Percentiles rank a stretch among this genome's conserved stretches.
Evolutionary conservation across 2,797 vertebrate species (phyloP).

Genomic region (Paratrypauchen microcephalus): DNA sequence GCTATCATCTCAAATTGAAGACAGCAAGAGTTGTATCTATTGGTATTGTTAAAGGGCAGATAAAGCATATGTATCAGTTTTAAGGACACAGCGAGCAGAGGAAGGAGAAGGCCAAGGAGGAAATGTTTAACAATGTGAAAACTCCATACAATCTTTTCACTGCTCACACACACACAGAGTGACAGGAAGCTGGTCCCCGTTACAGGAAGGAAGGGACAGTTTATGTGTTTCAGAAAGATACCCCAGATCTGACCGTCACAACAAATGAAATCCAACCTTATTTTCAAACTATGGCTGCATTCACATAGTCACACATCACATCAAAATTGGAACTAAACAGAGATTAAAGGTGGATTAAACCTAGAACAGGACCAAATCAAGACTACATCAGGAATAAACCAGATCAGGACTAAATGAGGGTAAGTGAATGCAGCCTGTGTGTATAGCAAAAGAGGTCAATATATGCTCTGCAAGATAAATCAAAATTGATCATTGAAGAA

Average conservation of each 20-base stretch:
- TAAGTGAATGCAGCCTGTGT: background rate
- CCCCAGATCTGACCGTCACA: slow-evolving; percentile 31
- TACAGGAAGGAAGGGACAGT: slow-evolving; percentile 61
- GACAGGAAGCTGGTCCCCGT: slow-evolving; percentile 50
- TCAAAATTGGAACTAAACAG: background rate
- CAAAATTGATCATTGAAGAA: background rate
- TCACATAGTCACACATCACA: background rate
- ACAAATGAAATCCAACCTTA: slow-evolving; percentile 28
- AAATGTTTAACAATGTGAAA: slow-evolving; percentile 56
- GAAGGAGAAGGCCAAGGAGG: slow-evolving; percentile 54
- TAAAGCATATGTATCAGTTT: slow-evolving; percentile 35
- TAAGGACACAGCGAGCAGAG: slow-evolving; percentile 43
- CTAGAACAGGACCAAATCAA: background rate
- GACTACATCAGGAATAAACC: background rate
- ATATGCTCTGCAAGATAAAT: background rate
- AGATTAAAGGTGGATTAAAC: background rate
- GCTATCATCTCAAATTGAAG: background rate
- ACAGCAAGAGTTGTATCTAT: background rate
- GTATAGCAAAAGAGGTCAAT: no score
- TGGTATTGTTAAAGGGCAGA: slow-evolving; percentile 17
- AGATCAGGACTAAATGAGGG: background rate
- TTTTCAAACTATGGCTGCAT: background rate
- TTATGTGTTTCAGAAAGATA: slow-evolving; percentile 41
- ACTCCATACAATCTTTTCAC: slow-evolving; percentile 20
- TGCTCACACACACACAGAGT: slow-evolving; percentile 23